Percentiles rank a stretch among this genome's conserved stretches.
These are phyloP conservation scores for Phrixothrix hirtus DNA, from an alignment of 2,888 invertebrate species.

Conservation along the genomic window DNA sequence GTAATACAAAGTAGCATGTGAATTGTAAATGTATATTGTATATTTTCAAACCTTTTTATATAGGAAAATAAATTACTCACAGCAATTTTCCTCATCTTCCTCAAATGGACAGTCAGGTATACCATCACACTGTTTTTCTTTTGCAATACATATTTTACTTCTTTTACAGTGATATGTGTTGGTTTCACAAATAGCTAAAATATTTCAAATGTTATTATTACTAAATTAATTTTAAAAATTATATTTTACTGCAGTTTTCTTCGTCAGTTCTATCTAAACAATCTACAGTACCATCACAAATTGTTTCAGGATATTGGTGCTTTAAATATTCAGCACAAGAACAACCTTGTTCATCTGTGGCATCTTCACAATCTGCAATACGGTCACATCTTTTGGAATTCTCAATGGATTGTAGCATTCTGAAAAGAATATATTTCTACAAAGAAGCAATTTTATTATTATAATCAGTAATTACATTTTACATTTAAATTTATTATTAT, in stretches of 20 bases:
- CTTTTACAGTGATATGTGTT: constrained; percentile 66
- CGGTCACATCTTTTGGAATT: constrained; percentile 67
- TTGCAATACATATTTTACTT: constrained; percentile 67
- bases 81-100: constrained; percentile 81
- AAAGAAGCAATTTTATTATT: too few relatives aligned
- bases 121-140: constrained; percentile 67
- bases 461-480: neutral
- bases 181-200: constrained; percentile 62
- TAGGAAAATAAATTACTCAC: constrained; percentile 60
- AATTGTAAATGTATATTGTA: too few relatives aligned
- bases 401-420: constrained; percentile 69
- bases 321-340: constrained; percentile 71
- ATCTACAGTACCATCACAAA: constrained; percentile 77
- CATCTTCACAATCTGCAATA: constrained; percentile 78
- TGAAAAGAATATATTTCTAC: constrained; percentile 48
- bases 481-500: neutral
- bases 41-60: too few relatives aligned
- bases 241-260: constrained; percentile 59
- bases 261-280: constrained; percentile 79
- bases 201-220: neutral
- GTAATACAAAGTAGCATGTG: too few relatives aligned
- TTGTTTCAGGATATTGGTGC: constrained; percentile 58
- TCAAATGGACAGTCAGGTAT: constrained; percentile 65
- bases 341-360: constrained; percentile 76
- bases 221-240: neutral